Conservation (phyloP, 2,113 vertebrate species). For the Etheostoma cragini region DNA sequence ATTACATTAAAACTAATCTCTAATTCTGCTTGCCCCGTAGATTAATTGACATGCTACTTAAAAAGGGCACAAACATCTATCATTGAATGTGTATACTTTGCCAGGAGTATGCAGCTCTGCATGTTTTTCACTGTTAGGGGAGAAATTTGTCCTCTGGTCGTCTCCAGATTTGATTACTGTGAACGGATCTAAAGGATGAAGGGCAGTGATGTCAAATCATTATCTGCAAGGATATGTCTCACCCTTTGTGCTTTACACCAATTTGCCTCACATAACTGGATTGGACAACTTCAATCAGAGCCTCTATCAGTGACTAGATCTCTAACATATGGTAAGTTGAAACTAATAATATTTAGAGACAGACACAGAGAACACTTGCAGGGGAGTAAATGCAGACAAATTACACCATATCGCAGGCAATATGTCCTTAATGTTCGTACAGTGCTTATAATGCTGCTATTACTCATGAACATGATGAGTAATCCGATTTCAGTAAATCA, state of each 20-base stretch:
- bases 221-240: constrained; percentile 33
- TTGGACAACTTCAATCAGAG: constrained; percentile 51
- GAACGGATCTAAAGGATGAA: constrained; percentile 35
- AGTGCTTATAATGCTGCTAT: constrained; percentile 32
- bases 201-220: constrained; percentile 43
- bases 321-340: constrained; percentile 29
- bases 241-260: constrained; percentile 45
- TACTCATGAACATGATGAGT: constrained; percentile 27
- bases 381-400: constrained; percentile 46
- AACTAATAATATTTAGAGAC: constrained; percentile 33
- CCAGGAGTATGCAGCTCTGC: not conserved
- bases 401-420: constrained; percentile 17
- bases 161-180: constrained; percentile 49
- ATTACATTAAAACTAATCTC: constrained; percentile 13
- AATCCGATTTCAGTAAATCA: constrained; percentile 26
- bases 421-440: constrained; percentile 29
- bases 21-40: constrained; percentile 21
- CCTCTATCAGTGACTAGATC: constrained; percentile 31
- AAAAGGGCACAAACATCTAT: constrained; percentile 19
- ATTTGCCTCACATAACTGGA: constrained; percentile 48
- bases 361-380: constrained; percentile 17
- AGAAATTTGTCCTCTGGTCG: constrained; percentile 34
- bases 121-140: not conserved
- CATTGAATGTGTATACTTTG: not conserved
- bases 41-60: constrained; percentile 23